Base-by-base conservation (phyloP, 2,797 vertebrate genomes). In the Loriculus beryllinus region DNA sequence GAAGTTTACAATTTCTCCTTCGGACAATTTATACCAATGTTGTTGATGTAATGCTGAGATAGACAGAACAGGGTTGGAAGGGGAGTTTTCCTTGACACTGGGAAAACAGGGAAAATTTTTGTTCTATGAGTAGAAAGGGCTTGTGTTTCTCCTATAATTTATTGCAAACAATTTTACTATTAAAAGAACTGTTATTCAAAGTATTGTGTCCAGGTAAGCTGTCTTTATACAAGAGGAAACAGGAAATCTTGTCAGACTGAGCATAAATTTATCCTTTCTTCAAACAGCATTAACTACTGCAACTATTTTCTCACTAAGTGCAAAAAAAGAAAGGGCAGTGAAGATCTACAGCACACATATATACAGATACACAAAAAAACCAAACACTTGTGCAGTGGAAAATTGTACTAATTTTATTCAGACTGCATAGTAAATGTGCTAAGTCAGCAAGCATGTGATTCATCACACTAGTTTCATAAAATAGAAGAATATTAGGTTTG, bases 111-210 rank as follows among this genome's bases (percentile, higher is more conserved):
- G 19, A 71, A 71, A 87, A 64, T 45, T 22, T 83, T 84, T 92
- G 60, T 89, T 60, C 23, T 54, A 28, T 25, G 7, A 67, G 14
- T 52, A 45, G 60, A 90, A 90, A 81, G 19, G 16, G 3, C 14
- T 31, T 80, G 25, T 78, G 52, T 89, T 92, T 86, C 39, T 87
- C 26, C 14, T 70, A 6, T 68, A 85, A 85, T 76, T 82, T 82
- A 84, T 84, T 77, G 9, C 29, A 85, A 89, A 60, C 3, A 45
- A 59, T 64, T 87, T 81, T 91, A 31, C 26, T 48, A 35, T 21
- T 82, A 82, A 76, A 43, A 62, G 33, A 31, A n/a, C 13, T 6
- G 5, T 77, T 87, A 70, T 67, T 93, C 47, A 77, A 68, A 93
- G 35, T 60, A 70, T 33, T 68, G 18, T 84, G 54, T 47, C 52